These are phyloP conservation scores for Meloidogyne chitwoodi DNA, from an alignment of 1,140 invertebrate species.

Conservation along the genomic window DNA sequence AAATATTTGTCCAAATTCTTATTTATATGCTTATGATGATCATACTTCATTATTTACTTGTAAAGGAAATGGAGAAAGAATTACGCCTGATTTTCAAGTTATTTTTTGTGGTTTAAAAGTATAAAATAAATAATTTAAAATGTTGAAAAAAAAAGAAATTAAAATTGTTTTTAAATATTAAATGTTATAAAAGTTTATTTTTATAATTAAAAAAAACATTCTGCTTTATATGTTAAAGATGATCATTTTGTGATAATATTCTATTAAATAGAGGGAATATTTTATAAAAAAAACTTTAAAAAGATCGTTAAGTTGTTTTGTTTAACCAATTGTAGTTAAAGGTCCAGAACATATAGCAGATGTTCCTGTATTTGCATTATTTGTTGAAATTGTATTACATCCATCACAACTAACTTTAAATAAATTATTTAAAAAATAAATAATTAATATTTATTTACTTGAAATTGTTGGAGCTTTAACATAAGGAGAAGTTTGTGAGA, in stretches of 20 bases:
- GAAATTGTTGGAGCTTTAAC: slow-evolving; percentile 3
- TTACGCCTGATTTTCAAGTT: not conserved
- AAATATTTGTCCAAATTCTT: not conserved
- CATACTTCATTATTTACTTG: not conserved
- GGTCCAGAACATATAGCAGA: not conserved
- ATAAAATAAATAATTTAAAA: too few species aligned
- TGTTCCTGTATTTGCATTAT: slow-evolving; percentile 1
- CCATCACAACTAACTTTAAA: slow-evolving; percentile 6
- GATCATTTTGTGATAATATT: too few species aligned
- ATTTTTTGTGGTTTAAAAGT: not conserved
- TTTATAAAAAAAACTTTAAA: too few species aligned
- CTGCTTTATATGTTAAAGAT: too few species aligned
- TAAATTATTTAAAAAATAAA: too few species aligned
- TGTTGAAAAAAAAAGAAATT: too few species aligned
- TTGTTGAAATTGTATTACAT: not conserved
- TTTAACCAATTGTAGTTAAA: not conserved
- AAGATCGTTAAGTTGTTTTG: not conserved
- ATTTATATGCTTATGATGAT: slow-evolving; percentile 14
- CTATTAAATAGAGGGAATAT: too few species aligned
- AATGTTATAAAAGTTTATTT: too few species aligned
- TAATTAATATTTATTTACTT: not conserved
- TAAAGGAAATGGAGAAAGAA: not conserved
- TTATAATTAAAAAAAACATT: too few species aligned
- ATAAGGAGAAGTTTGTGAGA: not conserved
- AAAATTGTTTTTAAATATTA: too few species aligned